phyloP scores from a whole-genome alignment of 2,113 vertebrate species.

The Pollimyrus isidori region DNA sequence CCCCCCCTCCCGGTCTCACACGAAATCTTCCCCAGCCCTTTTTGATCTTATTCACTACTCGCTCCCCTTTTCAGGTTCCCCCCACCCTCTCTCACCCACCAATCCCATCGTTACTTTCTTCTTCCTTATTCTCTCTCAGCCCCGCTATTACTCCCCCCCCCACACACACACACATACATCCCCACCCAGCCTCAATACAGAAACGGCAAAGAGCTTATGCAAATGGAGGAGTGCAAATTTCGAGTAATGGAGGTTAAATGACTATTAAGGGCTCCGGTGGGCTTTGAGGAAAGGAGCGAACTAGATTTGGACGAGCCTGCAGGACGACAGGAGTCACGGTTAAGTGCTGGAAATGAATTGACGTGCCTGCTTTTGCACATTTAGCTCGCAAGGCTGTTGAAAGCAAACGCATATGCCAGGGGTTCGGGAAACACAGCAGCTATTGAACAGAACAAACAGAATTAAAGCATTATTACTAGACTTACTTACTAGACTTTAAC shows the following conservation, averaged over 20 bases:
- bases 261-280: not conserved
- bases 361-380: not conserved
- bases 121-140: not conserved
- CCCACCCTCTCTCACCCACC: not conserved
- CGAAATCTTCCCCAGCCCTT: not conserved
- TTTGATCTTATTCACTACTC: not conserved
- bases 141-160: not conserved
- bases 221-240: not conserved
- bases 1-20: not conserved
- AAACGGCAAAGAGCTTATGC: conserved; percentile 1
- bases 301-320: conserved; percentile 2
- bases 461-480: not conserved
- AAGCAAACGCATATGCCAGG: not conserved
- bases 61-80: not conserved
- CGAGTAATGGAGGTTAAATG: conserved; percentile 10
- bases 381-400: not conserved
- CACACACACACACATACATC: not conserved
- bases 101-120: not conserved
- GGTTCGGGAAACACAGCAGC: not conserved
- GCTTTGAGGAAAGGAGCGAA: conserved; percentile 11
- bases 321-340: not conserved
- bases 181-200: not conserved
- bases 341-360: not conserved
- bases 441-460: not conserved
- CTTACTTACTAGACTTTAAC: not conserved